phyloP scores from a whole-genome alignment of 2,113 vertebrate species.

The Peromyscus leucopus region DNA sequence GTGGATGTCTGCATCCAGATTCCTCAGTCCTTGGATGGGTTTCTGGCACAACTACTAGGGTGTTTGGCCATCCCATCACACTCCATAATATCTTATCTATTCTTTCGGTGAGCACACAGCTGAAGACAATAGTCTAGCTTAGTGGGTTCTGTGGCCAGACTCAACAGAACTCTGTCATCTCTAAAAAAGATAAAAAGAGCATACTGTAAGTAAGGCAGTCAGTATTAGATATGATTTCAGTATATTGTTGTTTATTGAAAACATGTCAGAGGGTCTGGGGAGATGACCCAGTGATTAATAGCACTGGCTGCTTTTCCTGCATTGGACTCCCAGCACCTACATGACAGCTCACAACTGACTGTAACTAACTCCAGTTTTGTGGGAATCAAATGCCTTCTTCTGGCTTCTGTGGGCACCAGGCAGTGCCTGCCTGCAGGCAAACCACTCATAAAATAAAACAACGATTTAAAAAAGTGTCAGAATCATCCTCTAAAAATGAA shows the following conservation, averaged over 20 bases:
- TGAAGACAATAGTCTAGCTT: slow-evolving; percentile 17
- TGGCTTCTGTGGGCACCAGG: neutral
- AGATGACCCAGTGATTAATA: neutral
- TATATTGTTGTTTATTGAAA: slow-evolving; percentile 25
- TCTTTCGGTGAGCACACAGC: neutral
- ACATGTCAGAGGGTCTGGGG: neutral
- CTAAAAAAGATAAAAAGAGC: neutral
- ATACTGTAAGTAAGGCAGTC: neutral
- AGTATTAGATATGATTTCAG: neutral
- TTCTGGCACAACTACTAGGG: too few species aligned
- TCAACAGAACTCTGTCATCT: neutral
- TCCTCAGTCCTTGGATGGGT: too few species aligned
- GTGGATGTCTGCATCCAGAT: too few species aligned
- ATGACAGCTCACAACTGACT: neutral
- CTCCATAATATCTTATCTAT: neutral
- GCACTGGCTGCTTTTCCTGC: neutral
- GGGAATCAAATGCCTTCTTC: neutral
- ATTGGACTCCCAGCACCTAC: neutral
- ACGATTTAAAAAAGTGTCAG: neutral
- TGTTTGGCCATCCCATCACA: too few species aligned
- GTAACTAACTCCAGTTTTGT: neutral
- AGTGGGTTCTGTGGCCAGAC: neutral
- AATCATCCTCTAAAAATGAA: slow-evolving; percentile 4
- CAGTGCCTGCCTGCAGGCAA: neutral
- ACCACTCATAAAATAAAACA: neutral